These are phyloP conservation scores for Plagodis dolabraria DNA, from an alignment of 2,888 invertebrate species.

Conservation along the genomic window DNA sequence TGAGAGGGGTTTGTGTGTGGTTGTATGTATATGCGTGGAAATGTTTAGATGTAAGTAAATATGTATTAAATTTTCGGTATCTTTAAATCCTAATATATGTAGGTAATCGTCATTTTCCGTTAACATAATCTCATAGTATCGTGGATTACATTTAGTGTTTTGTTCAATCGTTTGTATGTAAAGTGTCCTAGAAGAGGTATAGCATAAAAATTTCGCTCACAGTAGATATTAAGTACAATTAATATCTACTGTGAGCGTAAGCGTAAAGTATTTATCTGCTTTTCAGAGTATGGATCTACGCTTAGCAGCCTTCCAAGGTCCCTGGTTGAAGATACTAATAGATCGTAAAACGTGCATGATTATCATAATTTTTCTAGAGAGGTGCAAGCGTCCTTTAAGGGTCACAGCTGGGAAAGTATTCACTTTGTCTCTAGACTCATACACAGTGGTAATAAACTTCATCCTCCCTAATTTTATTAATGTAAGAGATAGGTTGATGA, in stretches of 20 bases:
- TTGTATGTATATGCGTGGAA: no score
- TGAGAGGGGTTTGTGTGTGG: no score
- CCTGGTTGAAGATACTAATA: slow-evolving; percentile 65
- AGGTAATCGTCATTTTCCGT: no score
- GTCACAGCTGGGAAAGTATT: slow-evolving; percentile 83
- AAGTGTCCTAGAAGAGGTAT: not conserved
- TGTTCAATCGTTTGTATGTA: not conserved
- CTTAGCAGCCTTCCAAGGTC: slow-evolving; percentile 80
- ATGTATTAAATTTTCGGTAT: no score
- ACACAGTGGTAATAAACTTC: slow-evolving; percentile 70
- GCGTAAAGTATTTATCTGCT: not conserved
- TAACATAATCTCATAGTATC: no score
- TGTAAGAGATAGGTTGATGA: no score
- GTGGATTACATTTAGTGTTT: not conserved
- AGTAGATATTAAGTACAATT: slow-evolving; percentile 9
- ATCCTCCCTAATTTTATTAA: no score
- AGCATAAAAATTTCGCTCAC: not conserved
- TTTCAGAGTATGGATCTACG: slow-evolving; percentile 76
- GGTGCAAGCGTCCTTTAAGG: slow-evolving; percentile 78
- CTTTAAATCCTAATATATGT: no score
- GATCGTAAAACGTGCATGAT: slow-evolving; percentile 63
- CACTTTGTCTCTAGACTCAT: slow-evolving; percentile 78
- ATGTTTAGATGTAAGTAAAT: no score
- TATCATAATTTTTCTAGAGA: slow-evolving; percentile 75
- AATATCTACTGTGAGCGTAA: no score